Evolutionary conservation across 2,888 invertebrate species (phyloP).

Genomic region (Pinctada fucata): DNA sequence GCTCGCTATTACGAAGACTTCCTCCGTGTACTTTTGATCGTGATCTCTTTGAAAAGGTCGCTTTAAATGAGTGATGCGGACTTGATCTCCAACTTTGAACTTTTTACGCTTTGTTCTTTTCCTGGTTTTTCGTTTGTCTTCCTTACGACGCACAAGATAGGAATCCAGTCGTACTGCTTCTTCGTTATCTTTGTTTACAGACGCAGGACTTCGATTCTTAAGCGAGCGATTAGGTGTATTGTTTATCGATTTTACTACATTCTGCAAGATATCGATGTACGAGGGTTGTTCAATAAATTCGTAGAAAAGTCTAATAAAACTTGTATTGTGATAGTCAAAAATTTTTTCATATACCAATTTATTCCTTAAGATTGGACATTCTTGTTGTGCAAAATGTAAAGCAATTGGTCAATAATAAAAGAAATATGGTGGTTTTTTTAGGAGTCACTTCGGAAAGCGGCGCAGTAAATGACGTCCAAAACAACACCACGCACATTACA

Average conservation of each 20-base stretch:
- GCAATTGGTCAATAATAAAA: no score
- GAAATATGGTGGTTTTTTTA: no score
- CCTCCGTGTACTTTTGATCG: slow-evolving; percentile 38
- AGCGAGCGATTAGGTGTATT: slow-evolving; percentile 24
- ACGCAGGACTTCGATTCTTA: slow-evolving; percentile 15
- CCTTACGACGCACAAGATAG: slow-evolving; percentile 18
- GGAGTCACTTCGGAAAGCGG: no score
- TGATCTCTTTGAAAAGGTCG: slow-evolving; percentile 36
- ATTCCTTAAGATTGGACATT: no score
- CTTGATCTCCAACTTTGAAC: no score
- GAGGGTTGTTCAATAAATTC: no score
- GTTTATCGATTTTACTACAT: slow-evolving; percentile 24
- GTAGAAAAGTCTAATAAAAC: no score
- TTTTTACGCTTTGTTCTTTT: slow-evolving; percentile 17
- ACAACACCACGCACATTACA: no score
- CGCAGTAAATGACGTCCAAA: no score
- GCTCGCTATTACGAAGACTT: slow-evolving; percentile 17
- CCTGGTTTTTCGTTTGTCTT: neutral
- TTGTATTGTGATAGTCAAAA: no score
- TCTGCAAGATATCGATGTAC: slow-evolving; percentile 25
- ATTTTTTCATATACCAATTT: no score
- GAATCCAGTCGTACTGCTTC: slow-evolving; percentile 27
- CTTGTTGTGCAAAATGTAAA: no score
- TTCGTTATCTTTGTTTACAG: slow-evolving; percentile 26
- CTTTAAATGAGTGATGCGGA: slow-evolving; percentile 30